A percentile compares a stretch with the other conserved stretches of the same genome.
phyloP scores from a whole-genome alignment of 2,888 invertebrate species.

The Volucella inflata region DNA sequence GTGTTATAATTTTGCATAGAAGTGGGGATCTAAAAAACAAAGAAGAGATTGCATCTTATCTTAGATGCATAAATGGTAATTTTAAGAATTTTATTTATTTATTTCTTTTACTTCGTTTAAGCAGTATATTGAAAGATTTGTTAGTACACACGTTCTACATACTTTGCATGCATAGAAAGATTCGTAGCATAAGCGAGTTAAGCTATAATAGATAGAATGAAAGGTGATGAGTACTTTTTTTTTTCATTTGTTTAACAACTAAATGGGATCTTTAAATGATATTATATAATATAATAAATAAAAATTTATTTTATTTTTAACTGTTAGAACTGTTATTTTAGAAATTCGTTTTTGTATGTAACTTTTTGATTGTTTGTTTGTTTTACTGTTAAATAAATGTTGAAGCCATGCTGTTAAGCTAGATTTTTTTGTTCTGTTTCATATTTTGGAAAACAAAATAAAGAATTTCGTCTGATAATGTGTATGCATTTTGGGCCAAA shows the following conservation, averaged over 20 bases:
- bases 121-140: neutral
- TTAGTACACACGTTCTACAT: constrained; percentile 33
- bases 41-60: too few species aligned
- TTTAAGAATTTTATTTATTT: too few species aligned
- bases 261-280: constrained; percentile 45
- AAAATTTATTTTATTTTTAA: neutral
- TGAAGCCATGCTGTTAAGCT: constrained; percentile 67
- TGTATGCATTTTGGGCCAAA: constrained; percentile 45
- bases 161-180: constrained; percentile 51
- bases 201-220: neutral
- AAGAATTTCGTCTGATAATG: constrained; percentile 59
- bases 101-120: neutral
- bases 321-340: neutral
- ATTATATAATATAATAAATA: neutral
- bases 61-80: too few species aligned
- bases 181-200: constrained; percentile 4
- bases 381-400: constrained; percentile 25
- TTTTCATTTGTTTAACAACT: constrained; percentile 21
- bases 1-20: too few species aligned
- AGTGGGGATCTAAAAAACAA: too few species aligned
- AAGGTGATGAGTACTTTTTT: constrained; percentile 4
- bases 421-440: constrained; percentile 31
- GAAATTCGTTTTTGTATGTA: neutral
- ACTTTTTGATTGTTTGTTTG: constrained; percentile 7
- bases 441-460: constrained; percentile 20